These are phyloP conservation scores for Tricholaema leucomelas DNA, from an alignment of 2,113 vertebrate genomes.

Conservation along the genomic window DNA sequence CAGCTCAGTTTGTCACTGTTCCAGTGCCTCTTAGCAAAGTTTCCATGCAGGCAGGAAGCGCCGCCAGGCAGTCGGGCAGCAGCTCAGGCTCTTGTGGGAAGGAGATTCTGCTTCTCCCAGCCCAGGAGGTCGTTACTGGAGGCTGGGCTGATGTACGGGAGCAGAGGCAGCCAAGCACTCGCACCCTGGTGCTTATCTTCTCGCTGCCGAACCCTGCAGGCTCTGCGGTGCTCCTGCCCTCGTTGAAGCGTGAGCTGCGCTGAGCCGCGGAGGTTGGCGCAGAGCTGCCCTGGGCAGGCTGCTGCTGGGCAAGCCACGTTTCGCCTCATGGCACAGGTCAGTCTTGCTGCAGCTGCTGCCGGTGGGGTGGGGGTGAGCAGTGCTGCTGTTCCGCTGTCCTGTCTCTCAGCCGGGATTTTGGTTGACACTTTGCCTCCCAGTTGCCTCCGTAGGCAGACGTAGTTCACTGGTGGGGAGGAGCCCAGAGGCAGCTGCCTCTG, in stretches of 20 bases:
- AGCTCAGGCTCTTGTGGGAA: neutral
- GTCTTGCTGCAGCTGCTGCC: neutral
- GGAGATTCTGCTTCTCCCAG: neutral
- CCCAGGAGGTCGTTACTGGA: rapidly evolving
- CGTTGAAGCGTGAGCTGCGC: neutral
- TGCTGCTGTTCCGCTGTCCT: neutral
- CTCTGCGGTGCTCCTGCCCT: neutral
- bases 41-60: conserved; percentile 21
- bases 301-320: neutral
- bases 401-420: rapidly evolving
- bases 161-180: neutral
- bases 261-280: rapidly evolving
- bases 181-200: rapidly evolving
- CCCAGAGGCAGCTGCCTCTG: neutral
- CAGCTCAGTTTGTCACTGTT: neutral
- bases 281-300: neutral
- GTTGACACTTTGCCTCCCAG: rapidly evolving
- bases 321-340: neutral
- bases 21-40: neutral
- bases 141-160: rapidly evolving
- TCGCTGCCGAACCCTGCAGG: neutral
- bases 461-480: neutral
- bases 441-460: neutral
- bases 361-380: neutral
- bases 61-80: neutral